Conservation (phyloP, 2,888 invertebrate species). For the Tillus elongatus region DNA sequence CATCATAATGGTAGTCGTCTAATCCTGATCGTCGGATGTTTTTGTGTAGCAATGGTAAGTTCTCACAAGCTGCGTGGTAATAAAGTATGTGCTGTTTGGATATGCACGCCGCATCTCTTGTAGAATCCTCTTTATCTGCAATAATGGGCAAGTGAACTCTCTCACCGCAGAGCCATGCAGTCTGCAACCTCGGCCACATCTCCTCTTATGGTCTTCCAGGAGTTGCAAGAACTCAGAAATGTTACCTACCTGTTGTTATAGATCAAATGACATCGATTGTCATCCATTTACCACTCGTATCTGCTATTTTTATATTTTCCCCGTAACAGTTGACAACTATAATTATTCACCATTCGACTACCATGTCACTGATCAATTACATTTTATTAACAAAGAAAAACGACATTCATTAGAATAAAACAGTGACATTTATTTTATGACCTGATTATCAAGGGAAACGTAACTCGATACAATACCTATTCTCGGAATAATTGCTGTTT, state of each 20-base stretch:
- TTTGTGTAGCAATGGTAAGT: conserved; percentile 30
- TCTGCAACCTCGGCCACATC: conserved; percentile 31
- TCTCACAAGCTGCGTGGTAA: conserved; percentile 37
- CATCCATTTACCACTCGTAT: conserved; percentile 19
- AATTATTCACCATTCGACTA: too few relatives aligned
- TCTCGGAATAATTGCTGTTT: too few relatives aligned
- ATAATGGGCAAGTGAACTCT: conserved; percentile 39
- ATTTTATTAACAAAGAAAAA: too few relatives aligned
- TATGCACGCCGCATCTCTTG: conserved; percentile 39
- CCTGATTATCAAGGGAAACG: too few relatives aligned
- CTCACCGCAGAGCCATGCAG: conserved; percentile 40
- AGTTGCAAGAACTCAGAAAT: conserved; percentile 23
- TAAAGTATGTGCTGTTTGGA: conserved; percentile 37
- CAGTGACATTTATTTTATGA: too few relatives aligned
- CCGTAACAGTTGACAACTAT: conserved; percentile 16
- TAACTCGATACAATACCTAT: too few relatives aligned
- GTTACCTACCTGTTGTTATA: conserved; percentile 29
- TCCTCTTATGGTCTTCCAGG: conserved; percentile 33
- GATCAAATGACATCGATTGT: conserved; percentile 27
- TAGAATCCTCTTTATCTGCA: conserved; percentile 38
- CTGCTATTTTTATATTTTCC: conserved; percentile 21
- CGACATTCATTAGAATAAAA: too few relatives aligned
- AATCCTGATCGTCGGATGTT: conserved; percentile 25
- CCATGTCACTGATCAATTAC: too few relatives aligned
- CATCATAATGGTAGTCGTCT: conserved; percentile 19